Conservation (phyloP, 1,140 invertebrate species). For the Heliconius hermathena region DNA sequence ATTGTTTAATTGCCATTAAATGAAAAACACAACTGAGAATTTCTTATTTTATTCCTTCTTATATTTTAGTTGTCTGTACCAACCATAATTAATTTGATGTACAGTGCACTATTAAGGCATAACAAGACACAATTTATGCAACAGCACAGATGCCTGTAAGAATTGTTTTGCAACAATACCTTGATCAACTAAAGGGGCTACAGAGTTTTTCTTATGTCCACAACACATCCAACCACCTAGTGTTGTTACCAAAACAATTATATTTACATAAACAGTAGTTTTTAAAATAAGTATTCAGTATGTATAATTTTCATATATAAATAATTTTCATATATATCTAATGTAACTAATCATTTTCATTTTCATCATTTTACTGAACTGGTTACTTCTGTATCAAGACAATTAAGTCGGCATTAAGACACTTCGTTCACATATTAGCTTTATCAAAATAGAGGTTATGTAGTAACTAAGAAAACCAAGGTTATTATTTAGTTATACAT, state of each 20-base stretch:
- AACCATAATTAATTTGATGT: constrained; percentile 9
- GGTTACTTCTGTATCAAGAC: not conserved
- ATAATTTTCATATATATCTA: too few species aligned
- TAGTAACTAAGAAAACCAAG: constrained; percentile 40
- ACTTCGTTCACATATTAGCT: not conserved
- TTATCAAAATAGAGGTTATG: constrained; percentile 36
- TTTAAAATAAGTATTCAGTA: not conserved
- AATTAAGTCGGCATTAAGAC: not conserved
- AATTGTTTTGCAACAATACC: constrained; percentile 49
- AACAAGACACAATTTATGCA: constrained; percentile 19
- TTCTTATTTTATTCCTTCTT: too few species aligned
- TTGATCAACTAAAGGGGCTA: constrained; percentile 58
- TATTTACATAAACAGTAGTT: not conserved
- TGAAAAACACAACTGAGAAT: too few species aligned
- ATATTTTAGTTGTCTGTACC: constrained; percentile 5
- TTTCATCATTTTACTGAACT: not conserved
- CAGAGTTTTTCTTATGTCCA: constrained; percentile 61
- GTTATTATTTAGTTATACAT: constrained; percentile 34
- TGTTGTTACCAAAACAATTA: constrained; percentile 45
- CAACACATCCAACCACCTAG: constrained; percentile 71
- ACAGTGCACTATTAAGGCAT: constrained; percentile 25
- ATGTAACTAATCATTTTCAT: not conserved
- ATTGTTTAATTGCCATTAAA: too few species aligned
- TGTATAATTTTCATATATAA: not conserved
- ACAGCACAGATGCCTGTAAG: constrained; percentile 35